Base-by-base conservation (phyloP, 2,888 invertebrate genomes). In the Lycaena phlaeas region DNA sequence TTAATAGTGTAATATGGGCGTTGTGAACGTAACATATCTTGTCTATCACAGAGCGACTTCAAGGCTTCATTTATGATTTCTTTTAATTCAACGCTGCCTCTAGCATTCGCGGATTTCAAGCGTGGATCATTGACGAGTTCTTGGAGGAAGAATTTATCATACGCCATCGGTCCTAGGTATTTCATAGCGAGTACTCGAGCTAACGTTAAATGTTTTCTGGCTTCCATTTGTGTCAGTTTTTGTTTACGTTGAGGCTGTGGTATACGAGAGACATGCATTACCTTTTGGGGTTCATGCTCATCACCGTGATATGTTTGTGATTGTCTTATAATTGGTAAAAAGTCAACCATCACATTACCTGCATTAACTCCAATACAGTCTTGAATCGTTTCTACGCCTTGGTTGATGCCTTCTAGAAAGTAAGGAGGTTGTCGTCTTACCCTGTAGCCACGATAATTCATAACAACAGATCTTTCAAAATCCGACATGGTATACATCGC, bases 401-500 rank as follows among this genome's bases (percentile, higher is more conserved):
- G 79, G 50, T 73, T 77, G 11, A 81, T 79, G n/a, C 84, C 82
- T 51, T 81, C 82, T 30, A 54, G 65, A 48, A 84, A 84, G 50
- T 84, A 84, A 1, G 77, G 76, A 1, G 84, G 84, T 45, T 79
- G 74, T 3, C 61, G 61, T 6, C 84, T 69, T 17, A 47, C 43
- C 14, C 73, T 59, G 0, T 64, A 51, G 1, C 84, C 84, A 2
- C 82, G 68, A 42, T 58, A 74, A 50, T 81, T 82, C 68, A 78
- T 76, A n/a, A 82, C 75, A 2, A 82, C 71, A 1, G 79, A 78
- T 26, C 71, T 64, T 43, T 84, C 84, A 44, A 82, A 84, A 49
- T 84, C 79, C 0, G 76, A 73, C 77, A 82, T 75, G 7, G 79
- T 75, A 49, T 84, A 82, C 66, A 81, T 64, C 10, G 82, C 84